Percentiles rank a stretch among this genome's conserved stretches.
Conservation (phyloP, 2,113 vertebrate species). For the Corythornis vintsioides region DNA sequence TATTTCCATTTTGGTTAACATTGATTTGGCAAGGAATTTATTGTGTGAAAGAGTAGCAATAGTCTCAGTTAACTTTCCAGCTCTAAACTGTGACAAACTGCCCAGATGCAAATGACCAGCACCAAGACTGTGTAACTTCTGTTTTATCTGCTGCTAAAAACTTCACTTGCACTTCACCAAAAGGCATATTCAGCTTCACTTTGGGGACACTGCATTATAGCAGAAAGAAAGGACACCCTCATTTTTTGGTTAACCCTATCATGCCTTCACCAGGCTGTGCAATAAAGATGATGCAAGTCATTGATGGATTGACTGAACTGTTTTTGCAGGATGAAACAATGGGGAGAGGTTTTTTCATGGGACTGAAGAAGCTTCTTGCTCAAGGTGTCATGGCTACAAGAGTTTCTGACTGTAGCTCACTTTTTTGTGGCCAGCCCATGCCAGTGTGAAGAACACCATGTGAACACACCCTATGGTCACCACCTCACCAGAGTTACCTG, state of each 20-base stretch:
- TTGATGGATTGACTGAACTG: not conserved
- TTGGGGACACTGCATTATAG: rapidly evolving
- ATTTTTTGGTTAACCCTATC: not conserved
- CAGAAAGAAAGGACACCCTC: not conserved
- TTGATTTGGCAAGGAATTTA: too few species aligned
- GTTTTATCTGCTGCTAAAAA: not conserved
- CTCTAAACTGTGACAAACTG: not conserved
- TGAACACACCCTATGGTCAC: not conserved
- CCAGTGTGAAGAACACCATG: rapidly evolving
- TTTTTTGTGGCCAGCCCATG: not conserved
- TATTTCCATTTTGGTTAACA: too few species aligned
- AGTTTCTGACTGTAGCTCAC: not conserved
- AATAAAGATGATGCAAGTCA: not conserved
- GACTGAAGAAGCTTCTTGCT: not conserved
- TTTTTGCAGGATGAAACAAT: not conserved
- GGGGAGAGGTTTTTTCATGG: not conserved
- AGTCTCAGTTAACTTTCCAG: not conserved
- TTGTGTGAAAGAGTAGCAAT: too few species aligned
- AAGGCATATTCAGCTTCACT: not conserved
- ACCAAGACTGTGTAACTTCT: not conserved
- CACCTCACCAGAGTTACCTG: not conserved
- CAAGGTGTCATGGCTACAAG: not conserved
- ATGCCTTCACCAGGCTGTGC: not conserved
- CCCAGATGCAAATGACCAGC: not conserved
- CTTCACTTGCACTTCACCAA: too few species aligned